phyloP scores from a whole-genome alignment of 2,888 invertebrate species.

The Orthosia cruda region DNA sequence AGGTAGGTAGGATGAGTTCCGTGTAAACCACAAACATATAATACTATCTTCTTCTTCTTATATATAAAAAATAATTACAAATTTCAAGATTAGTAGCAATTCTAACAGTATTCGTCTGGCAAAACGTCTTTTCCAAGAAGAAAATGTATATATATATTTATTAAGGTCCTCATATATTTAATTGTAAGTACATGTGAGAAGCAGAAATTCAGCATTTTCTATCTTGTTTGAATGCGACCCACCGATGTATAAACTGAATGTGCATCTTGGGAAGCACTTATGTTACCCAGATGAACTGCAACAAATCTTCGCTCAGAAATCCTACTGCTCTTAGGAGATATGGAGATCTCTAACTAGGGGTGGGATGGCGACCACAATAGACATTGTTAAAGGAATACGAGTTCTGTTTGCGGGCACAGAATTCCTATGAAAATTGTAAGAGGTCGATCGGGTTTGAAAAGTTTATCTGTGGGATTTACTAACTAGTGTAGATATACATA shows the following conservation, averaged over 20 bases:
- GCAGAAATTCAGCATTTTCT: constrained; percentile 7
- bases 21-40: not conserved
- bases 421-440: constrained; percentile 22
- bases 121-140: constrained; percentile 5
- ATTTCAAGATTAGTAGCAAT: not conserved
- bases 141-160: constrained; percentile 37
- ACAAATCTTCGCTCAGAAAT: constrained; percentile 64
- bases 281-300: constrained; percentile 56
- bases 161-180: constrained; percentile 27
- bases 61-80: no score
- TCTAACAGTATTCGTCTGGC: not conserved
- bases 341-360: constrained; percentile 40
- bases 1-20: no score
- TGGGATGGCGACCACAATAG: constrained; percentile 15
- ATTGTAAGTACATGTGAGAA: constrained; percentile 25
- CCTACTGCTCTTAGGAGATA: constrained; percentile 41
- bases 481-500: not conserved
- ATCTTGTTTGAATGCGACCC: constrained; percentile 39
- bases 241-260: constrained; percentile 50
- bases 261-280: constrained; percentile 63
- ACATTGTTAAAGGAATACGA: constrained; percentile 21
- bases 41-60: no score
- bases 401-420: constrained; percentile 10
- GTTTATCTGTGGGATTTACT: constrained; percentile 5
- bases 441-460: constrained; percentile 7